Percentiles rank a stretch among this genome's conserved stretches.
Conservation (phyloP, 1,140 invertebrate genomes). For the Meloidogyne chitwoodi region DNA sequence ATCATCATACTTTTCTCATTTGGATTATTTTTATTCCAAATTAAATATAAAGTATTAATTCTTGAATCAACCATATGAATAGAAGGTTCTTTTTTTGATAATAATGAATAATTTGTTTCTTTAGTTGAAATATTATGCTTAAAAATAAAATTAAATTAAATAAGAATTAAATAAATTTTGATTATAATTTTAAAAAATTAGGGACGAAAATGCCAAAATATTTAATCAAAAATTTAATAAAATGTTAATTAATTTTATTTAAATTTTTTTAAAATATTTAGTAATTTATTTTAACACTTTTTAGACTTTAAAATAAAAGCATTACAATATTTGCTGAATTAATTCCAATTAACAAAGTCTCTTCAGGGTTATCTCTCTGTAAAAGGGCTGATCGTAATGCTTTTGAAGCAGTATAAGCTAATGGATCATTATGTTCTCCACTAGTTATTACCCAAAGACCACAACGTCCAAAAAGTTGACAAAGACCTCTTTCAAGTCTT, state of each 20-base stretch:
- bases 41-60: constrained; percentile 28
- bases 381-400: constrained; percentile 32
- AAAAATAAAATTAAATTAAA: no score
- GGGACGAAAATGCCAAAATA: no score
- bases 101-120: not conserved
- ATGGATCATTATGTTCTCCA: constrained; percentile 41
- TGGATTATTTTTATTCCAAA: constrained; percentile 14
- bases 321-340: constrained; percentile 24
- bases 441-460: constrained; percentile 44
- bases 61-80: constrained; percentile 24
- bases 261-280: no score
- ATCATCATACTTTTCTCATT: constrained; percentile 6
- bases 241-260: no score
- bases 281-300: no score
- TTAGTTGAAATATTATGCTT: not conserved
- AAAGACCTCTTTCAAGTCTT: constrained; percentile 24
- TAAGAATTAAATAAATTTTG: no score
- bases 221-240: no score
- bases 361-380: constrained; percentile 18
- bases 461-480: constrained; percentile 29
- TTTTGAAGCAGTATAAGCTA: constrained; percentile 23
- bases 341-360: constrained; percentile 29
- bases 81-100: not conserved
- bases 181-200: no score
- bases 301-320: no score